Conservation (phyloP, 2,888 invertebrate genomes). For the Eristalinus aeneus region DNA sequence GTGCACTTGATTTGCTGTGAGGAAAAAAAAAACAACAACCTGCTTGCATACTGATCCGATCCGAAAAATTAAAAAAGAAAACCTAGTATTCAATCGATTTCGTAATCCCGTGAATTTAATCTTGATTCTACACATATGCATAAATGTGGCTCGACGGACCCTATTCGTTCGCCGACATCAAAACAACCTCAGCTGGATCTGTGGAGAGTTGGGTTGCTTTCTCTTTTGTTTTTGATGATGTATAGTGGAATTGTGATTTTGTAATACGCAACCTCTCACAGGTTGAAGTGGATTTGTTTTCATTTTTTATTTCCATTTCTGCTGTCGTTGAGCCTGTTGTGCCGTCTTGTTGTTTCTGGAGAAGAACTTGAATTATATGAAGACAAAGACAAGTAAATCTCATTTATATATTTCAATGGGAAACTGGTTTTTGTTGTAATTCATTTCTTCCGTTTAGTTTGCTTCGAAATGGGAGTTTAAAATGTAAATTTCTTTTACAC, state of each 20-base stretch:
- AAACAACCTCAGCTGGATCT: neutral
- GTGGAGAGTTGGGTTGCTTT: slow-evolving; percentile 33
- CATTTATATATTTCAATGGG: neutral
- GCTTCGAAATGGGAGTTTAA: too few relatives aligned
- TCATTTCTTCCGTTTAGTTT: too few relatives aligned
- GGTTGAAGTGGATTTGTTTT: neutral
- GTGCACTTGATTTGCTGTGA: slow-evolving; percentile 27
- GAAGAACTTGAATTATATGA: neutral
- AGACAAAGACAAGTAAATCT: neutral
- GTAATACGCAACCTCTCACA: neutral
- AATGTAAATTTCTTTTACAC: too few relatives aligned
- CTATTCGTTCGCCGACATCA: neutral
- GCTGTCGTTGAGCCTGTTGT: neutral
- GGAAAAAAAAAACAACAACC: slow-evolving; percentile 1
- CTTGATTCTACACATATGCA: neutral
- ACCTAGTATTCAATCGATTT: slow-evolving; percentile 4
- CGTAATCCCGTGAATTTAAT: neutral
- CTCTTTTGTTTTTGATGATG: slow-evolving; percentile 23
- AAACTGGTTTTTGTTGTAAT: too few relatives aligned
- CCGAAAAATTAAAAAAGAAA: neutral
- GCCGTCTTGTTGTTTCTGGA: neutral
- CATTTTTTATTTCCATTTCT: neutral
- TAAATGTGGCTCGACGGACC: neutral
- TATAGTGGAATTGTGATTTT: neutral
- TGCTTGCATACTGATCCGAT: neutral